Evolutionary conservation across 2,113 vertebrate species (phyloP).

Genomic region (Urocolius indicus): DNA sequence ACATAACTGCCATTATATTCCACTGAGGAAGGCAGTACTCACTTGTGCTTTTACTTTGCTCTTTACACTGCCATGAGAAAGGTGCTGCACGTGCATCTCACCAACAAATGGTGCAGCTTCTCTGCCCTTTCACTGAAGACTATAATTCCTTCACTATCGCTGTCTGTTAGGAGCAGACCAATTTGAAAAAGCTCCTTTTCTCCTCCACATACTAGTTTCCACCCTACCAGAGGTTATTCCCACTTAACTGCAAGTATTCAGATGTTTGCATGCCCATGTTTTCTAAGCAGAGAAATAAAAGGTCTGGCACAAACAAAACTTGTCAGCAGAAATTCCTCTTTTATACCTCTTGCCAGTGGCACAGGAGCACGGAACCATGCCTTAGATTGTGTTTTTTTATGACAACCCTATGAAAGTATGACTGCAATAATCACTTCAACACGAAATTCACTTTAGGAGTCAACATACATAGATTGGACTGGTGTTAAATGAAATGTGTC

Average conservation of each 20-base stretch:
- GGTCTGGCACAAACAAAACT: neutral
- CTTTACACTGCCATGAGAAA: rapidly evolving
- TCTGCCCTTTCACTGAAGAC: neutral
- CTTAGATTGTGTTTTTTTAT: neutral
- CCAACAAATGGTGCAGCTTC: neutral
- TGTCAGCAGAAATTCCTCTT: neutral
- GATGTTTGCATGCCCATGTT: rapidly evolving
- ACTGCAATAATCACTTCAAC: neutral
- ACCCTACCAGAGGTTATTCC: neutral
- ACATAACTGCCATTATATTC: neutral
- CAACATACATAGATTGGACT: neutral
- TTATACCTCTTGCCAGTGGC: neutral
- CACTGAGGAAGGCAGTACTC: neutral
- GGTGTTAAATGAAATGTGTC: neutral
- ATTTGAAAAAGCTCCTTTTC: neutral
- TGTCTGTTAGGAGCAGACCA: neutral
- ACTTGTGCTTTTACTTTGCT: neutral
- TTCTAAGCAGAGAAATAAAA: neutral
- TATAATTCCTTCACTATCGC: neutral
- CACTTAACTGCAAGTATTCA: neutral
- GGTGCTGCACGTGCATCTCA: neutral
- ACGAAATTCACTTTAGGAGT: neutral
- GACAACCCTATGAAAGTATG: neutral
- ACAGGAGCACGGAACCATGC: rapidly evolving
- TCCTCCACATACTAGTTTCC: neutral